Base-by-base conservation (phyloP, 2,113 vertebrate species). In the Oncorhynchus gorbuscha region DNA sequence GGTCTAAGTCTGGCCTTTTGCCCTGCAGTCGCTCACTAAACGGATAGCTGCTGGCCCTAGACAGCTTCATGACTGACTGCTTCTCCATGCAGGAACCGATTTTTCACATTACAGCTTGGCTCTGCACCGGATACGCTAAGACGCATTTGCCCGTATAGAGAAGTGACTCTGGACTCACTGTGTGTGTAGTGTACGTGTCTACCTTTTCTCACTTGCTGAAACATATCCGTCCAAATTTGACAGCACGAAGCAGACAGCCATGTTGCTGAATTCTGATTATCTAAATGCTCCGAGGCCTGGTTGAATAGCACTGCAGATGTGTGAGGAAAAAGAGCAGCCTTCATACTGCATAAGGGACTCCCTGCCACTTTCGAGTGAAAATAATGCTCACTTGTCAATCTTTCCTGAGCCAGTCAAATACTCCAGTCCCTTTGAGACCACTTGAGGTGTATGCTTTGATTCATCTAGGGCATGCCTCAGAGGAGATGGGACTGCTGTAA, bases 381-480 rank as follows among this genome's bases (percentile, higher is more conserved):
- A 92, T 90, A 91, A 92, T 91, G 90, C 91, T 90, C 86, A 89
- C 87, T 92, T 93, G 90, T 93, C 91, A 92, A 90, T 92, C 89
- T 91, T 90, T 81, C 87, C 79, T 86, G 79, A 85, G 76, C 80
- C 78, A 86, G 89, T 87, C 84, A 88, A 86, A 89, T 89, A 88
- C 75, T 76, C 72, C 77, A 71, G 89, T 87, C 84, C 89, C 84
- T 75, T 3, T 48, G 89, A 91, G 89, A 89, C 87, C 87, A 87
- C 87, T 90, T 88, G 90, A 91, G 90, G 90, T 91, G 85, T 85
- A 81, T 84, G 88, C 88, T 88, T 89, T 88, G 87, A 91, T 91
- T 92, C 90, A 91, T 91, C 86, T 87, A 74, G 90, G 88, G 90
- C 88, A 88, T 59, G 84, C 81, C 91, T 90, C 91, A 72, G 80